Evolutionary conservation across 2,797 vertebrate genomes (phyloP), one percentile per base, ranked within the genome.

Genomic region (Tokudaia tokunoshimensis): DNA sequence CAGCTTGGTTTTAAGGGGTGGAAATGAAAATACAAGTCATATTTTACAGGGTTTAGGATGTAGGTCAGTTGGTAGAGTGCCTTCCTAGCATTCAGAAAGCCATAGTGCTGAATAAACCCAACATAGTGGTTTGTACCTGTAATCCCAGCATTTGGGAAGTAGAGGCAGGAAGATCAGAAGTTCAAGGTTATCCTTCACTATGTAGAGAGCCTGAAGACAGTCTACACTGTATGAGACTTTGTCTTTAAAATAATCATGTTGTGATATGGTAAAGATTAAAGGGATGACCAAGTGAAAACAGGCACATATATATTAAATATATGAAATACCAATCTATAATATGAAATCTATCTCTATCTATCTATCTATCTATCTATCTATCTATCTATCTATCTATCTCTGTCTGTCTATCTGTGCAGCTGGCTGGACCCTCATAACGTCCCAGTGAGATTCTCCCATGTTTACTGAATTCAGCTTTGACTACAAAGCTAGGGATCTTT

Each of bases 1-100:
- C 81, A 67, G 72, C 85, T 95, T 41, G 55, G 61, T 70, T 89
- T 95, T 75, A 86, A 86, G 85, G 76, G 47, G 67, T 52, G 67
- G 83, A 87, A 34, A 59, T 14, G 47, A 65, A 91, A 85, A 47
- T 37, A 22, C 34, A 6, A 55, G 47, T 74, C 65, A 41, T 47
- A 31, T 12, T 52, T 55, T 61, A 83, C 34, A 70, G 65, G 8
- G 50, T 4, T 37, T 14, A 9, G 14, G 67, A 57, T 37, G 9
- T 29, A 57, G 50, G n/a, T 72, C 67, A 26, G 65, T 29, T 87
- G 47, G 34, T 15, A 72, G 44, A 70, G 47, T 29, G 34, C 4
- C 65, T 37, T 55, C 34, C 47, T 87, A 37, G 50, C 3, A 10
- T 55, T 12, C 47, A 37, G 47, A 22, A 70, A 14, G 20, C 20